These are phyloP conservation scores for Lasiurus cinereus DNA, from an alignment of 2,113 vertebrate genomes.

Conservation along the genomic window DNA sequence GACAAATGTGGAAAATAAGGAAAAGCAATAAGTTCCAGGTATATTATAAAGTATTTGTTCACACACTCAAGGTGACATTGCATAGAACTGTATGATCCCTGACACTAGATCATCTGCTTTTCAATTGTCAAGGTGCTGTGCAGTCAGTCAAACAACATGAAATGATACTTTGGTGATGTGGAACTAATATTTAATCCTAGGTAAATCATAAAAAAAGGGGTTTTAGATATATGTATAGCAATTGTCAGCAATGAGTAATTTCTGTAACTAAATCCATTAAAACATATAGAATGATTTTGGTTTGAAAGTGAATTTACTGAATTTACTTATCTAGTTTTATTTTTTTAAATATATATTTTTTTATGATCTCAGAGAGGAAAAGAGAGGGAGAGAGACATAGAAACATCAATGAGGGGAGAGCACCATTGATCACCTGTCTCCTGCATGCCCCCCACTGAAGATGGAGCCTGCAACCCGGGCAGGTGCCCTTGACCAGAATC, in stretches of 20 bases:
- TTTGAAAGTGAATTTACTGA: slow-evolving; percentile 56
- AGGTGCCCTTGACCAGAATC: too few species aligned
- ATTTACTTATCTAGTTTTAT: slow-evolving; percentile 48
- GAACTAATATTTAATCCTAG: slow-evolving; percentile 12
- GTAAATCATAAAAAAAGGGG: slow-evolving; percentile 2
- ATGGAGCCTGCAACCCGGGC: too few species aligned
- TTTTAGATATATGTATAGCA: background rate
- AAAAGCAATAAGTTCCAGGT: slow-evolving; percentile 27
- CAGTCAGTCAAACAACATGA: background rate
- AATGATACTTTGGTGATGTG: slow-evolving; percentile 11
- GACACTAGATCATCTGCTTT: slow-evolving; percentile 11
- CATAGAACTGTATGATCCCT: background rate
- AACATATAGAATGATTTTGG: slow-evolving; percentile 49
- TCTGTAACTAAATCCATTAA: slow-evolving; percentile 53
- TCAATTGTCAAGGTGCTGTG: background rate
- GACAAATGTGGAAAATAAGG: slow-evolving; percentile 43
- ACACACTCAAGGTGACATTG: slow-evolving; percentile 58
- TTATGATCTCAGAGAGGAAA: too few species aligned
- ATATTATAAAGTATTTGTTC: slow-evolving; percentile 11
- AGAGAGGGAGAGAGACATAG: too few species aligned
- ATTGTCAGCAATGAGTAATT: slow-evolving; percentile 56
- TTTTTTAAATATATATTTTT: too few species aligned
- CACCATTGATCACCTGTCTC: too few species aligned
- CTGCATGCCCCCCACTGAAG: too few species aligned
- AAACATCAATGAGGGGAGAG: too few species aligned